Conservation (phyloP, 2,113 vertebrate genomes). For the Chiloscyllium plagiosum region DNA sequence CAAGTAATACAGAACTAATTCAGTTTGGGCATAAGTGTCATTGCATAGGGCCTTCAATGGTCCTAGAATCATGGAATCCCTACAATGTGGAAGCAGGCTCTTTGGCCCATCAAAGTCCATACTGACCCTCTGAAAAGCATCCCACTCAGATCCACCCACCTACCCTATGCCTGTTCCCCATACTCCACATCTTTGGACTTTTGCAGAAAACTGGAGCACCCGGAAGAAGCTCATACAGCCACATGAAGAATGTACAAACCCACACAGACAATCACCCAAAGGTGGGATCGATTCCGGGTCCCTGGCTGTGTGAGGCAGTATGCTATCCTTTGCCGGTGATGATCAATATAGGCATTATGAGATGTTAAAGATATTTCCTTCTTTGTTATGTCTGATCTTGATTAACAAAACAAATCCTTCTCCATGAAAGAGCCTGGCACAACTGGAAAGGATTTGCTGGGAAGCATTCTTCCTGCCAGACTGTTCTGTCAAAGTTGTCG, state of each 20-base stretch:
- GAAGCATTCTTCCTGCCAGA: background rate
- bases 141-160: too few relatives aligned
- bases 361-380: background rate
- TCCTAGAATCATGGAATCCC: background rate
- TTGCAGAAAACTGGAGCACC: too few relatives aligned
- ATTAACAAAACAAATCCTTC: background rate
- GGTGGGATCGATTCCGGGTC: too few relatives aligned
- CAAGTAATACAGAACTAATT: background rate
- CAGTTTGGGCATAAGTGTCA: background rate
- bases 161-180: too few relatives aligned
- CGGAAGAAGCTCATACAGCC: too few relatives aligned
- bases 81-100: too few relatives aligned
- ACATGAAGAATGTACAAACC: too few relatives aligned
- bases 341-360: background rate
- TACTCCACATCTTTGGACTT: too few relatives aligned
- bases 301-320: too few relatives aligned
- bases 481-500: background rate
- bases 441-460: conserved; percentile 11
- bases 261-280: too few relatives aligned
- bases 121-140: too few relatives aligned
- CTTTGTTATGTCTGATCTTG: background rate
- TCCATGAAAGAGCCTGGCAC: background rate
- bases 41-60: background rate
- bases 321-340: background rate
- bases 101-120: too few relatives aligned